phyloP scores from a whole-genome alignment of 2,113 vertebrate genomes.

The Anser brachyrhynchus region DNA sequence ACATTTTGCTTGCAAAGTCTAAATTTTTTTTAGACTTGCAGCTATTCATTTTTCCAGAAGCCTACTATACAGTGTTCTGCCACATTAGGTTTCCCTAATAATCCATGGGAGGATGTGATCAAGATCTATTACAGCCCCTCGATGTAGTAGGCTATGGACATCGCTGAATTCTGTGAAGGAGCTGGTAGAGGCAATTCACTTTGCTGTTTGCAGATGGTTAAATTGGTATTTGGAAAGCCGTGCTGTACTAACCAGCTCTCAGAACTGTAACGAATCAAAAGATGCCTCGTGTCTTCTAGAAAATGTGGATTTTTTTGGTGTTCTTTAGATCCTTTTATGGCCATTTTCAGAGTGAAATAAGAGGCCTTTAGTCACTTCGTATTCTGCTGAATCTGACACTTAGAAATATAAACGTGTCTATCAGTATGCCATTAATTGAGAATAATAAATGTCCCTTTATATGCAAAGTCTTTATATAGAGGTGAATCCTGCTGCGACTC shows the following conservation, averaged over 20 bases:
- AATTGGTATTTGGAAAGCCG: slow-evolving; percentile 1
- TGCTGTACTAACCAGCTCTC: neutral
- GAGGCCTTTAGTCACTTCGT: slow-evolving; percentile 15
- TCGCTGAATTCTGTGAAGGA: slow-evolving; percentile 27
- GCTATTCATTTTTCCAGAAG: slow-evolving; percentile 31
- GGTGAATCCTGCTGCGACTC: slow-evolving; percentile 57
- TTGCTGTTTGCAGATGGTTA: slow-evolving; percentile 34
- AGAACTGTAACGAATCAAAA: slow-evolving; percentile 27
- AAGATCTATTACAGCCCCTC: slow-evolving; percentile 64
- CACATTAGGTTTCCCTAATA: slow-evolving; percentile 71
- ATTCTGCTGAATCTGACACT: slow-evolving; percentile 27
- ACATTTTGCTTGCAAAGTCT: neutral
- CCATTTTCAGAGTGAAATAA: neutral
- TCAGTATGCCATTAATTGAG: slow-evolving; percentile 64
- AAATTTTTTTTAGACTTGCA: neutral
- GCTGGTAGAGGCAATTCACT: neutral
- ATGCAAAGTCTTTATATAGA: slow-evolving; percentile 44
- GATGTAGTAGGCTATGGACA: neutral
- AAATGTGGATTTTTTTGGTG: neutral
- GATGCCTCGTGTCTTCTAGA: neutral
- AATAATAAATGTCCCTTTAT: slow-evolving; percentile 59
- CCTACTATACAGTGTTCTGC: slow-evolving; percentile 52
- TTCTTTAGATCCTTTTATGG: slow-evolving; percentile 36
- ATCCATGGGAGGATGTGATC: slow-evolving; percentile 57
- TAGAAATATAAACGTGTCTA: slow-evolving; percentile 59